Base-by-base conservation (phyloP, 2,113 vertebrate species). In the Xenopus tropicalis region DNA sequence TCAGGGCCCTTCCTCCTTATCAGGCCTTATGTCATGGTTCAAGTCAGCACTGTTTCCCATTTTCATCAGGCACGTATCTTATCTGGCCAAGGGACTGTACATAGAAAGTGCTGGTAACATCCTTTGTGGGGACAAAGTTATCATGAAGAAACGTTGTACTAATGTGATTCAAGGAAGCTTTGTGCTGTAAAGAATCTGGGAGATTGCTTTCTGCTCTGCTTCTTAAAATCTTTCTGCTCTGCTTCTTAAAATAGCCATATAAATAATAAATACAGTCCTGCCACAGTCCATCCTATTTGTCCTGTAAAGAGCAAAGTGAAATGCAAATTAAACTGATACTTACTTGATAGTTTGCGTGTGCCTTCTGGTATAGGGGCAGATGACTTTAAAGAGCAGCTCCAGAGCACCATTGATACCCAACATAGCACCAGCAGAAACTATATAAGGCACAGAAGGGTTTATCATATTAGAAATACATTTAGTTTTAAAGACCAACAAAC, bases 381-480 rank as follows among this genome's bases (percentile, higher is more conserved):
- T 92, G 77, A 93, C 87, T 69, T 81, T 82, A 85, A 95, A 93
- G 78, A 97, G 86, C 59, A 93, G 80, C 22, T 97, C 94, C 85
- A 95, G 86, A 0, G 93, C 92, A 76, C 91, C 87, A 48, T 92
- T 95, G 80, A 92, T 85, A 22, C 93, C 95, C 61, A 98, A 84
- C 19, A 91, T 81, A 54, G 90, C 87, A 74, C 91, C 93, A 0
- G 88, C 90, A 69, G 90, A 85, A 78, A 93, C 96, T 98, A 77
- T n/a, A 56, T 16, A 59, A 78, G 14, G 65, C 74, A 64, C 17
- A 78, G 72, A 48, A 51, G 66, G 7, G 19, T 21, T 29, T 22
- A 66, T 61, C 37, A 14, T 54, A 69, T 42, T 57, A 74, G 22
- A 54, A 74, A 37, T 37, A 59, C 37, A 37, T 37, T 37, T 8